phyloP scores from a whole-genome alignment of 2,888 invertebrate species.

The Lycia hirtaria region DNA sequence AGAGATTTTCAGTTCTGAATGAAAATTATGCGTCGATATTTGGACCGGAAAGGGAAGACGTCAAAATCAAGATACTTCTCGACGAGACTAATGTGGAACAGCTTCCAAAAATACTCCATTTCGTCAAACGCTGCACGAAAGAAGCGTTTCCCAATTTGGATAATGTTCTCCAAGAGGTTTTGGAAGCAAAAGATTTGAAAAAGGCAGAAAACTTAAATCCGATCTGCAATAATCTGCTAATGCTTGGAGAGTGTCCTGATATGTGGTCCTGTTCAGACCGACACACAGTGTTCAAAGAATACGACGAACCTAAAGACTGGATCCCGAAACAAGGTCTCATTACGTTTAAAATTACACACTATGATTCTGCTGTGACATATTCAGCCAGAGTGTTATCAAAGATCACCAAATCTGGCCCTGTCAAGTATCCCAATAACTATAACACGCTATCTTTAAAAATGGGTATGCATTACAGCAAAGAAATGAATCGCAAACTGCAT shows the following conservation, averaged over 20 bases:
- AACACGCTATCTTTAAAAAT: slow-evolving; percentile 67
- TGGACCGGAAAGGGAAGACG: slow-evolving; percentile 49
- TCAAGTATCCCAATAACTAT: slow-evolving; percentile 65
- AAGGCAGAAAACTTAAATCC: slow-evolving; percentile 72
- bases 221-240: slow-evolving; percentile 86
- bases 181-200: slow-evolving; percentile 66
- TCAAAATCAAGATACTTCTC: slow-evolving; percentile 82
- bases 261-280: slow-evolving; percentile 84
- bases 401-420: slow-evolving; percentile 43
- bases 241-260: slow-evolving; percentile 88
- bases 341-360: slow-evolving; percentile 83
- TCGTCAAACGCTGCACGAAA: slow-evolving; percentile 80
- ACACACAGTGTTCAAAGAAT: slow-evolving; percentile 85
- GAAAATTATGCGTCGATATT: slow-evolving; percentile 84
- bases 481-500: slow-evolving; percentile 62
- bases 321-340: slow-evolving; percentile 84
- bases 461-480: slow-evolving; percentile 68
- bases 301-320: slow-evolving; percentile 80
- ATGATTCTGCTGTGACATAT: slow-evolving; percentile 87
- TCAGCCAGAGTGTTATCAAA: slow-evolving; percentile 81
- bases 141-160: slow-evolving; percentile 53
- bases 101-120: slow-evolving; percentile 86
- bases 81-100: slow-evolving; percentile 86
- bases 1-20: slow-evolving; percentile 88
- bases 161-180: slow-evolving; percentile 61